Conservation (phyloP, 1,140 invertebrate species). For the Drosophila ficusphila region DNA sequence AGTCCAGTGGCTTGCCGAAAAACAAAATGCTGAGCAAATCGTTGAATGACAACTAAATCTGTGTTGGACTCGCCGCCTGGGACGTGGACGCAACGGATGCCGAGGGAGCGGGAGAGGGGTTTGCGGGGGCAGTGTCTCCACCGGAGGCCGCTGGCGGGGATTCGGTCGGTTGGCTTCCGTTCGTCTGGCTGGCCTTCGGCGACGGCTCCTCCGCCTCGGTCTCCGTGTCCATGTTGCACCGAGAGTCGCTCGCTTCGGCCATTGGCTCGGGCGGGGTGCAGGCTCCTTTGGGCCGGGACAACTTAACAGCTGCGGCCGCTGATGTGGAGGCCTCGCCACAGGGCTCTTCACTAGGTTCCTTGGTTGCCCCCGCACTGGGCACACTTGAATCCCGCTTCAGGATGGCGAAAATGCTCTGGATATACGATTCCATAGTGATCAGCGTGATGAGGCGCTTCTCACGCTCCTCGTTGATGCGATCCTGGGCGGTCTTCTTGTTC, state of each 20-base stretch:
- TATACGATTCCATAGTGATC: conserved; percentile 78
- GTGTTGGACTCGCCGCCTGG: conserved; percentile 70
- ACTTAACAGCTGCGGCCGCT: conserved; percentile 41
- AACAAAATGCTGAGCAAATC: conserved; percentile 83
- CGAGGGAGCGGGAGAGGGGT: conserved; percentile 12
- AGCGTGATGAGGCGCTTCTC: conserved; percentile 68
- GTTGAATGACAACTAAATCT: conserved; percentile 84
- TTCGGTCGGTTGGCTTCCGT: conserved; percentile 31
- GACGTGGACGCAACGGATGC: conserved; percentile 61
- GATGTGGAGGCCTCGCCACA: conserved; percentile 60
- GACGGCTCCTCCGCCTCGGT: conserved; percentile 39
- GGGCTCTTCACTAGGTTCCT: conserved; percentile 45
- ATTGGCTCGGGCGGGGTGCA: conserved; percentile 56
- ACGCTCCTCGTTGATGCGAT: conserved; percentile 72
- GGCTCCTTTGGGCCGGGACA: conserved; percentile 44
- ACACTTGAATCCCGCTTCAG: conserved; percentile 65
- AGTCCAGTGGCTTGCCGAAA: conserved; percentile 78
- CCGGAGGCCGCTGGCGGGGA: conserved; percentile 15
- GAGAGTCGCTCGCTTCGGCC: conserved; percentile 26
- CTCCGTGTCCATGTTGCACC: conserved; percentile 47
- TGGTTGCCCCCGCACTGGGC: conserved; percentile 18
- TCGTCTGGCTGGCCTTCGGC: conserved; percentile 22
- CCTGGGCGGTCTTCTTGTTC: conserved; percentile 76
- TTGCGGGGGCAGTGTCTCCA: conserved; percentile 3
- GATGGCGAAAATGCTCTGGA: conserved; percentile 72